Conservation (phyloP, 2,113 vertebrate genomes). For the Cynopterus brachyotis region DNA sequence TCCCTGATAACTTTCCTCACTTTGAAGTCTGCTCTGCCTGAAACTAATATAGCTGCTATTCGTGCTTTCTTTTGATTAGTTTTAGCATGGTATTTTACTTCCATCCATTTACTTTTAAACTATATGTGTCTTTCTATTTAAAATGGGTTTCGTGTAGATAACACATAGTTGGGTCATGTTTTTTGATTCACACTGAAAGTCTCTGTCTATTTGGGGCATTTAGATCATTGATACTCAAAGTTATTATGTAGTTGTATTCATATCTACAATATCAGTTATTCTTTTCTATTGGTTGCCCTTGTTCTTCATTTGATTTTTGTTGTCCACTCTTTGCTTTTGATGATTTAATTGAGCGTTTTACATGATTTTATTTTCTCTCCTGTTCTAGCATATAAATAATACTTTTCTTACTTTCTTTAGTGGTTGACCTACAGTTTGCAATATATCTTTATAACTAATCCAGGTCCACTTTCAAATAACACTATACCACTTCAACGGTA, state of each 20-base stretch:
- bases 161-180: not conserved
- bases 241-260: not conserved
- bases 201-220: not conserved
- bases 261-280: not conserved
- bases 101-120: not conserved
- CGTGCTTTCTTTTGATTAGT: not conserved
- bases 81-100: not conserved
- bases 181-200: not conserved
- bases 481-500: not conserved
- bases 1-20: not conserved
- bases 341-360: not conserved
- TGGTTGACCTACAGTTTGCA: not conserved
- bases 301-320: not conserved
- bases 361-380: not conserved
- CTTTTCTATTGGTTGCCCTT: not conserved
- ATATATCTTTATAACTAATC: not conserved
- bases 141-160: not conserved
- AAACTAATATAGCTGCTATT: not conserved
- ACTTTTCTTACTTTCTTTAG: not conserved
- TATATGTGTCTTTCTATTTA: not conserved
- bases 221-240: not conserved
- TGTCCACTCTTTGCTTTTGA: not conserved
- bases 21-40: not conserved
- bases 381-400: not conserved
- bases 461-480: not conserved